A percentile compares a stretch with the other conserved stretches of the same genome.
These are phyloP conservation scores for Paradoxurus hermaphroditus DNA, from an alignment of 2,113 vertebrate species.

Conservation along the genomic window DNA sequence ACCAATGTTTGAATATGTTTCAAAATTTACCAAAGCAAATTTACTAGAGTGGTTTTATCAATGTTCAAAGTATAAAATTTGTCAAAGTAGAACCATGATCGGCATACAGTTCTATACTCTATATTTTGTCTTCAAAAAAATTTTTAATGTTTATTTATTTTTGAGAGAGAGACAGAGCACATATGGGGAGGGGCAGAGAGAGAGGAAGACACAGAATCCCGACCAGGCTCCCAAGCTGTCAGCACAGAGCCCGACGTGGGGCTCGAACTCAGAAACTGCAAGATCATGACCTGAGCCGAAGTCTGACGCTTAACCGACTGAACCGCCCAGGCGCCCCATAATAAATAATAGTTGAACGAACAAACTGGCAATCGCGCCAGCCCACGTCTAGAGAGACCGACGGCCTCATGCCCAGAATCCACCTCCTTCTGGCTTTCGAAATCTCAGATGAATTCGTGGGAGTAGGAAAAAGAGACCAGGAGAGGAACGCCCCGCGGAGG, in stretches of 20 bases:
- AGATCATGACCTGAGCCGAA: no score
- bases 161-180: no score
- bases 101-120: background rate
- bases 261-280: rapidly evolving
- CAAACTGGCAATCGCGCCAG: rapidly evolving
- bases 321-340: no score
- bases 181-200: no score
- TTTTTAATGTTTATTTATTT: no score
- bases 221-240: no score
- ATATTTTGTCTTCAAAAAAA: background rate
- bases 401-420: rapidly evolving
- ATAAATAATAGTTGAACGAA: background rate
- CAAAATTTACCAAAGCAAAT: background rate
- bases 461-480: background rate
- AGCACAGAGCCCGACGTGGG: no score
- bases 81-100: background rate
- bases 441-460: background rate
- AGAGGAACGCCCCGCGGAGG: rapidly evolving
- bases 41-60: background rate
- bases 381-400: background rate
- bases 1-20: background rate
- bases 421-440: background rate
- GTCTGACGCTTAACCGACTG: no score
- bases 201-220: no score
- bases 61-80: background rate